Evolutionary conservation across 2,888 invertebrate species (phyloP), one percentile per base, ranked within the genome.

Genomic region (Galerucella nymphaeae): DNA sequence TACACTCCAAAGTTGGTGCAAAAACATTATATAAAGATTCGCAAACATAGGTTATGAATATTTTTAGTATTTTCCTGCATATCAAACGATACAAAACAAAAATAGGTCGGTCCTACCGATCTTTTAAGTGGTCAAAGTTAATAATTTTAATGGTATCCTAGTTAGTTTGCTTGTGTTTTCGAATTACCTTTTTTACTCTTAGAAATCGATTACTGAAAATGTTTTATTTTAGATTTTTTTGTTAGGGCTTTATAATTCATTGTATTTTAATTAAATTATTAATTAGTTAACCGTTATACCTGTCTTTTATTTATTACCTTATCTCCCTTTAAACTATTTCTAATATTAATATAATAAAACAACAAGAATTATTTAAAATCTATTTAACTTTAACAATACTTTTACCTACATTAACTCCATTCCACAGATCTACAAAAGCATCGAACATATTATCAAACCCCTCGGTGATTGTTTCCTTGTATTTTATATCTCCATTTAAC

Each of bases 261-360:
- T 76, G 73, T 77, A 75, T 78, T 75, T 73, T 74, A 75, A 78
- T 68, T 78, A 78, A 78, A 78, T 78, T 78, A 76, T 77, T 75
- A 70, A 72, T 77, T 77, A 77, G 73, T 77, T 75, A 74, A 73
- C 71, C 71, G 74, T 71, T 74, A 30, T 3, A 14, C 50, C 2
- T 50, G n/a, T 61, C 55, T 74, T 70, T 70, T 72, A 42, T 48
- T 38, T 0, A 20, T 66, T 38, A 11, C 9, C 30, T 16, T 41
- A 4, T 13, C 13, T 0, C 30, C 30, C 6, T 30, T 30, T 30
- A 30, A 30, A 30, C 30, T n/a, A n/a, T n/a, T n/a, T n/a, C n/a
- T n/a, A n/a, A n/a, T n/a, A n/a, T n/a, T n/a, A 45, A 45, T 45
- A 45, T 45, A 45, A 13, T 45, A 50, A 50, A n/a, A 50, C 50